Conservation (phyloP, 1,140 invertebrate species). For the Oppia nitens region DNA sequence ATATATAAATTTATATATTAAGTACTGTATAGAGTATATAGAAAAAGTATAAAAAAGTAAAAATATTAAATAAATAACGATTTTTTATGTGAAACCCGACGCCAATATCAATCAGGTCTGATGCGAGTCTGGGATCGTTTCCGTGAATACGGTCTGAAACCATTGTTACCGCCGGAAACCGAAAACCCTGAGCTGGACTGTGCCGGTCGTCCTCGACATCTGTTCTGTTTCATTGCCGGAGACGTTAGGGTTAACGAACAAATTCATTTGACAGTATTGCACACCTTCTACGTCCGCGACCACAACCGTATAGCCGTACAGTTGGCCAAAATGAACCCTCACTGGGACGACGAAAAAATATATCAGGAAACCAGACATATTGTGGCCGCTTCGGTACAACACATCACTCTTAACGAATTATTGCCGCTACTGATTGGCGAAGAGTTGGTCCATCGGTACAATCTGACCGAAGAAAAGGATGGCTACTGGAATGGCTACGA, state of each 20-base stretch:
- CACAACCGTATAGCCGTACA: conserved; percentile 49
- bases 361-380: conserved; percentile 35
- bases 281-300: conserved; percentile 35
- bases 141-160: conserved; percentile 65
- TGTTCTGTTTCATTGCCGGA: conserved; percentile 49
- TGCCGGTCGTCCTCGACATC: conserved; percentile 46
- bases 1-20: no score
- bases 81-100: no score
- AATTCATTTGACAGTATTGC: conserved; percentile 30
- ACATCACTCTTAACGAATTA: conserved; percentile 34
- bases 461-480: conserved; percentile 17
- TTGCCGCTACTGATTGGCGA: conserved; percentile 31
- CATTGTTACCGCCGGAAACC: conserved; percentile 64
- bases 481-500: conserved; percentile 29
- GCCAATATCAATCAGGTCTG: conserved; percentile 19
- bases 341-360: conserved; percentile 35
- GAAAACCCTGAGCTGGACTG: conserved; percentile 85
- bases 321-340: conserved; percentile 42
- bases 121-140: conserved; percentile 33
- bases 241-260: conserved; percentile 37
- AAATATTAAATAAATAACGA: no score
- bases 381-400: conserved; percentile 32
- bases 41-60: no score
- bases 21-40: no score
- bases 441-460: conserved; percentile 19